Evolutionary conservation across 1,140 invertebrate genomes (phyloP), one percentile per base, ranked within the genome.

Genomic region (Apocrypta bakeri): DNA sequence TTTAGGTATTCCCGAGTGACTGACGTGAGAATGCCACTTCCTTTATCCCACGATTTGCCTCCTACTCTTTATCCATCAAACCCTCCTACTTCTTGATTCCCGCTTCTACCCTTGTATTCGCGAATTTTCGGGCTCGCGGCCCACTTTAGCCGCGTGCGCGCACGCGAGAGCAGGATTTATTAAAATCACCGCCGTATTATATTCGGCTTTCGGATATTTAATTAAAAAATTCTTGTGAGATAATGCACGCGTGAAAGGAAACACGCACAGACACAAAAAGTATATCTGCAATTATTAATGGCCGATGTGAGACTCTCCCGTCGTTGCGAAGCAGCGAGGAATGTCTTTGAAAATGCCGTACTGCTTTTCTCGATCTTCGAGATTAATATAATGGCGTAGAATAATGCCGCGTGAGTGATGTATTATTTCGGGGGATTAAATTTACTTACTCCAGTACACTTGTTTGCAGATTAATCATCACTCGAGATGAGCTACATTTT

Each of bases 261-360:
- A 42, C 2, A 31, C 63, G n/a, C 37, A 24, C 40, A 2, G 40
- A 1, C 33, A 73, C 21, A 37, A 73, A 40, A 73, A 56, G 31
- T 48, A 64, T 71, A 66, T 66, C 80, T 84, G 69, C 79, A 85
- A 86, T 84, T 86, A 82, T 84, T 85, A 83, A 73, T 77, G 33
- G 73, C 64, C 78, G 68, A 75, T 69, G 84, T 74, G 82, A 80
- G 81, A 83, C 82, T 33, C n/a, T n/a, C n/a, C n/a, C n/a, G n/a
- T 24, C 48, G 73, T 56, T 81, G 81, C 66, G 40, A 77, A 78
- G 83, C 83, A 71, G 74, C 82, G 56, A 56, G 48, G 69, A 80
- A 80, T 80, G n/a, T 64, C n/a, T 33, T 25, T 64, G 11, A 56
- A 56, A 73, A 73, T 72, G 29, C 29, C 21, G 9, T 27, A 40